Percentiles rank a stretch among this genome's conserved stretches.
Evolutionary conservation across 2,113 vertebrate genomes (phyloP).

Genomic region (Chiloscyllium plagiosum): DNA sequence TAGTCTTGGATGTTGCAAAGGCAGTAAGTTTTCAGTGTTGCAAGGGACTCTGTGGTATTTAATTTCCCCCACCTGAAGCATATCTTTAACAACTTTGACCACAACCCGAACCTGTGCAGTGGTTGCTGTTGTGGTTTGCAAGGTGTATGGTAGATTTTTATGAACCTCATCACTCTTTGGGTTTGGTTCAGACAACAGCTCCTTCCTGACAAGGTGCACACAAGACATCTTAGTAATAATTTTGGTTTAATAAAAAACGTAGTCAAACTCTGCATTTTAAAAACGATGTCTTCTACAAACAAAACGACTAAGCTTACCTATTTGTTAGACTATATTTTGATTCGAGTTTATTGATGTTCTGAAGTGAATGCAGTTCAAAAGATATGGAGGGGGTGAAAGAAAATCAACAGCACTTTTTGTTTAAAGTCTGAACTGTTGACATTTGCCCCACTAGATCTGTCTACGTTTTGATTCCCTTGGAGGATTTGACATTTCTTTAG

Average conservation of each 20-base stretch:
- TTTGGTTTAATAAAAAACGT: background rate
- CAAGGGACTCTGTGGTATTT: slow-evolving; percentile 40
- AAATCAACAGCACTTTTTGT: background rate
- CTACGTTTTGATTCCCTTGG: background rate
- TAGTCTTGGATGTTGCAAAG: background rate
- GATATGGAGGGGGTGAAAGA: background rate
- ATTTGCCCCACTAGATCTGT: background rate
- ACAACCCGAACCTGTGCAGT: slow-evolving; percentile 43
- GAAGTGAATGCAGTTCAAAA: background rate
- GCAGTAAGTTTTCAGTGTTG: slow-evolving; percentile 4
- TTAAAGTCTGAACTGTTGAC: background rate
- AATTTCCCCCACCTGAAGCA: slow-evolving; percentile 46
- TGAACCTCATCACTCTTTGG: background rate
- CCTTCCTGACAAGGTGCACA: slow-evolving; percentile 21
- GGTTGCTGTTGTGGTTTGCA: slow-evolving; percentile 46
- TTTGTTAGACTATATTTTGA: background rate
- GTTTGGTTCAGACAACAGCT: slow-evolving; percentile 15
- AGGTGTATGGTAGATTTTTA: slow-evolving; percentile 34
- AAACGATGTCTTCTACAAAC: background rate
- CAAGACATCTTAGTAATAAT: slow-evolving; percentile 7
- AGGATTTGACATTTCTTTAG: background rate
- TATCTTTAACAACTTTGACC: slow-evolving; percentile 44
- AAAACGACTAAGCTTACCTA: background rate
- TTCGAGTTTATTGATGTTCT: background rate
- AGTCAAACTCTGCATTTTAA: background rate